phyloP scores from a whole-genome alignment of 2,113 vertebrate genomes.

The Calonectris borealis region DNA sequence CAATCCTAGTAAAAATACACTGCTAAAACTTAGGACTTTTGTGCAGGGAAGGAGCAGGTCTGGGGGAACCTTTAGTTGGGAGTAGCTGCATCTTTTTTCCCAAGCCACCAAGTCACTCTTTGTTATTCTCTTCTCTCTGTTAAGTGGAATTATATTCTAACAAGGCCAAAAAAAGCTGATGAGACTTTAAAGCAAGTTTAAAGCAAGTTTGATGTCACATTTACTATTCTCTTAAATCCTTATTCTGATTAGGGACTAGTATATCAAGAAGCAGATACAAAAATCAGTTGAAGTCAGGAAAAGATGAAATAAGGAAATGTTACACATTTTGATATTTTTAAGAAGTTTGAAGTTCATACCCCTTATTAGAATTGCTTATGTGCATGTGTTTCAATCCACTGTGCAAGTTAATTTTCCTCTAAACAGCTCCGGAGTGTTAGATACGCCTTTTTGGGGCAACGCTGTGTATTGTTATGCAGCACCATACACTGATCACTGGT shows the following conservation, averaged over 20 bases:
- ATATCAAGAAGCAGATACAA: neutral
- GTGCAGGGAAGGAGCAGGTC: neutral
- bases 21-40: neutral
- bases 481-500: conserved; percentile 44
- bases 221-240: conserved; percentile 4
- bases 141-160: neutral
- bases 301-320: neutral
- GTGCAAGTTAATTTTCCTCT: conserved; percentile 32
- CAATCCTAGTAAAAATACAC: neutral
- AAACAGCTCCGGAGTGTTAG: neutral
- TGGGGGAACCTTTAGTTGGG: neutral
- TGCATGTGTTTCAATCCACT: neutral
- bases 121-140: neutral
- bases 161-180: neutral
- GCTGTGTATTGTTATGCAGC: conserved; percentile 45
- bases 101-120: neutral
- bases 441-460: conserved; percentile 14
- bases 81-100: neutral
- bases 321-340: neutral
- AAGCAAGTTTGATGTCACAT: neutral
- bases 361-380: conserved; percentile 26
- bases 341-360: neutral
- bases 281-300: neutral
- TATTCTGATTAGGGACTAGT: neutral
- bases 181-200: conserved; percentile 13